Percentiles rank a stretch among this genome's conserved stretches.
phyloP scores from a whole-genome alignment of 2,113 vertebrate species.

The Pollimyrus isidori region DNA sequence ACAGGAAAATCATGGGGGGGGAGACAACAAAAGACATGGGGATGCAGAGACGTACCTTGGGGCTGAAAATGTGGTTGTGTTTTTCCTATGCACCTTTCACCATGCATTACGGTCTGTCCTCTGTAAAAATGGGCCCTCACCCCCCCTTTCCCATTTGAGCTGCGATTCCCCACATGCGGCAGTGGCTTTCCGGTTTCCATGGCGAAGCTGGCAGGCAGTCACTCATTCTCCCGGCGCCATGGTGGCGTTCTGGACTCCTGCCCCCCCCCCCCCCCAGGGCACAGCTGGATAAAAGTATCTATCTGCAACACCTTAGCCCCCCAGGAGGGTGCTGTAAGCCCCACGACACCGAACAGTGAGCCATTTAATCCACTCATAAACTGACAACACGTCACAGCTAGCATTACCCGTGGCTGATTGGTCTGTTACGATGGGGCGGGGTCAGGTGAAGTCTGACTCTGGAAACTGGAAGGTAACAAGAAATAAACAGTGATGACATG shows the following conservation, averaged over 20 bases:
- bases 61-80: background rate
- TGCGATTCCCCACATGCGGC: background rate
- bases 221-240: background rate
- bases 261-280: background rate
- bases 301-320: background rate
- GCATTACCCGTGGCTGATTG: background rate
- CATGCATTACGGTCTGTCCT: background rate
- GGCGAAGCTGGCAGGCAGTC: background rate
- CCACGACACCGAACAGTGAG: background rate
- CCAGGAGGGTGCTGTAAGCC: background rate
- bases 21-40: background rate
- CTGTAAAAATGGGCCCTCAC: background rate
- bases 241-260: background rate
- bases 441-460: background rate
- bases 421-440: background rate
- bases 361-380: background rate
- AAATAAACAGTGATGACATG: background rate
- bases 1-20: background rate
- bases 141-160: background rate
- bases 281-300: background rate
- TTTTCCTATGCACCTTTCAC: background rate
- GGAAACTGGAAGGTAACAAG: background rate
- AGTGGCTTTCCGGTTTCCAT: background rate
- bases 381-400: background rate
- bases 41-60: background rate